These are phyloP conservation scores for Erebia ligea DNA, from an alignment of 2,888 invertebrate genomes.

Conservation along the genomic window DNA sequence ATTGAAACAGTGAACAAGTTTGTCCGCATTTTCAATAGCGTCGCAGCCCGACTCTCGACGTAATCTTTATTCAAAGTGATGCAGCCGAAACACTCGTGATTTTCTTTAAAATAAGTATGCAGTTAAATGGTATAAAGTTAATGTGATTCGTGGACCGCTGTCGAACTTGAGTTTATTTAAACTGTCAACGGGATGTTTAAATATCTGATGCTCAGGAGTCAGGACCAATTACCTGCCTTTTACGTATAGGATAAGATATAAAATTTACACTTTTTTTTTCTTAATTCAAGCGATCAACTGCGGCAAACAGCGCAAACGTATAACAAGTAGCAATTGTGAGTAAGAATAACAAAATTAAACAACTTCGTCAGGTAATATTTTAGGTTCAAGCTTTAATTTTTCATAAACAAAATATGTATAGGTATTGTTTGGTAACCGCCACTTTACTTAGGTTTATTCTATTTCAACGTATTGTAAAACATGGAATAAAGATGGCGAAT, in stretches of 20 bases:
- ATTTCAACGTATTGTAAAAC: too few relatives aligned
- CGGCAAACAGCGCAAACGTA: neutral
- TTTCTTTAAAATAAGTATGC: constrained; percentile 49
- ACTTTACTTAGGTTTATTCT: too few relatives aligned
- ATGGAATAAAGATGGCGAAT: too few relatives aligned
- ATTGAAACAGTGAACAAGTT: constrained; percentile 33
- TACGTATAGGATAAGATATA: constrained; percentile 57
- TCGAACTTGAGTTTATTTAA: constrained; percentile 59
- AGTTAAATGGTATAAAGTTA: constrained; percentile 58
- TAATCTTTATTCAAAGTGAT: constrained; percentile 38
- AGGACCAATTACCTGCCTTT: constrained; percentile 62
- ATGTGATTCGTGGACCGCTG: constrained; percentile 54
- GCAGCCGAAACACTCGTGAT: constrained; percentile 21
- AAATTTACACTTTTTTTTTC: constrained; percentile 46
- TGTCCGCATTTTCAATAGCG: constrained; percentile 41
- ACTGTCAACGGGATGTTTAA: constrained; percentile 54
- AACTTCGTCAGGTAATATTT: too few relatives aligned
- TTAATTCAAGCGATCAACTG: constrained; percentile 17
- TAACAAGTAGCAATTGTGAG: neutral
- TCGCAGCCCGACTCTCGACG: constrained; percentile 22
- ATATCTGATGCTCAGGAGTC: constrained; percentile 54
- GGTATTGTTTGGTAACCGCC: too few relatives aligned
- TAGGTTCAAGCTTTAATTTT: too few relatives aligned
- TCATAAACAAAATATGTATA: too few relatives aligned
- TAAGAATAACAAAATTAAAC: neutral